Conservation (phyloP, 2,113 vertebrate species). For the Naja naja region DNA sequence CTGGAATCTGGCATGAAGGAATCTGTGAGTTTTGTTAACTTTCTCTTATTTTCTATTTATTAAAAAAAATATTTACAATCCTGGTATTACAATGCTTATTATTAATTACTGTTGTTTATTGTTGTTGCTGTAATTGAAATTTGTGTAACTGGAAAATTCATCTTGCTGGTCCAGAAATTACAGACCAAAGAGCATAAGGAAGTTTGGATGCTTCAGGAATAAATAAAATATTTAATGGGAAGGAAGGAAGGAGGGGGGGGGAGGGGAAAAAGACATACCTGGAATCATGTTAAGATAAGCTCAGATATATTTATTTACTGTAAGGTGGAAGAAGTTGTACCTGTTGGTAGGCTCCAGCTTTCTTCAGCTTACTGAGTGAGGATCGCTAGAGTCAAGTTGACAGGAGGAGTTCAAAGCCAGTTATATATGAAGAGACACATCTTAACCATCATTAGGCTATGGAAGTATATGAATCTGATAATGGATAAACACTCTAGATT, state of each 20-base stretch:
- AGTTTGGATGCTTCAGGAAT: not conserved
- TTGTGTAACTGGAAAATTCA: not conserved
- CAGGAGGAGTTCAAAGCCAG: not conserved
- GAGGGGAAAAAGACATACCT: not conserved
- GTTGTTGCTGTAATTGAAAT: not conserved
- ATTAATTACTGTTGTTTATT: not conserved
- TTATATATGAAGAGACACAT: too few relatives aligned
- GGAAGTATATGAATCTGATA: not conserved
- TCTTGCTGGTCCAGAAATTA: not conserved
- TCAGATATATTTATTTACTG: not conserved
- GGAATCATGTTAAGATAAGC: not conserved
- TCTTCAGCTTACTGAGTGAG: not conserved
- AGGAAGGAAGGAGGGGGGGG: not conserved
- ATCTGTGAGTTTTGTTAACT: not conserved
- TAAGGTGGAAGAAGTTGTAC: not conserved
- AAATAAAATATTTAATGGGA: not conserved
- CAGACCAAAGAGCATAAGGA: not conserved
- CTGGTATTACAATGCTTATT: not conserved
- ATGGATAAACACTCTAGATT: not conserved
- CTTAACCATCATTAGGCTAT: not conserved
- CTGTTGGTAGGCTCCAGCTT: not conserved
- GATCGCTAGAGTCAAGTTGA: not conserved
- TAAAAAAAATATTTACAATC: not conserved
- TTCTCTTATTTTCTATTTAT: not conserved
- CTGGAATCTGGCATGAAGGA: constrained; percentile 27